phyloP scores from a whole-genome alignment of 2,797 vertebrate genomes.

The Pangasius macronema region DNA sequence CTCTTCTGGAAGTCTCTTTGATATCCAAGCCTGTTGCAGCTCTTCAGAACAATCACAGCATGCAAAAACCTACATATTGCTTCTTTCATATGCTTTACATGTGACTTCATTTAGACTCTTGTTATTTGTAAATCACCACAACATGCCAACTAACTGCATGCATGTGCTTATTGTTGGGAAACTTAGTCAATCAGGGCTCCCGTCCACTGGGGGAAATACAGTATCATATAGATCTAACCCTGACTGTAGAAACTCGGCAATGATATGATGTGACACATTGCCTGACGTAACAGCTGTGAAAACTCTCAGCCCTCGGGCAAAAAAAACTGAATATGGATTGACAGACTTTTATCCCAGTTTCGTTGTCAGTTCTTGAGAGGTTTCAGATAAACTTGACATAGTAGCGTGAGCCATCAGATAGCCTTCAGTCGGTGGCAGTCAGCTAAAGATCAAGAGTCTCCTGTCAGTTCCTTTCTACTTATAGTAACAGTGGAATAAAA shows the following conservation, averaged over 20 bases:
- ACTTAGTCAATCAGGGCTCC: background rate
- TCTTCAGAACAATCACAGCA: background rate
- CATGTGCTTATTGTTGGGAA: background rate
- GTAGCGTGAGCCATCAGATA: constrained; percentile 55
- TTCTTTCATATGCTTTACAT: background rate
- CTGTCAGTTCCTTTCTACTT: constrained; percentile 47
- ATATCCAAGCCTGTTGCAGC: background rate
- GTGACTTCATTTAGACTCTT: background rate
- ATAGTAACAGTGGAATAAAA: constrained; percentile 4
- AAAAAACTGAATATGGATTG: constrained; percentile 10
- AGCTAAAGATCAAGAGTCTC: constrained; percentile 61
- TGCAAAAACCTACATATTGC: background rate
- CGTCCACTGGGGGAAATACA: background rate
- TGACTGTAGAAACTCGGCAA: background rate
- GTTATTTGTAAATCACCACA: background rate
- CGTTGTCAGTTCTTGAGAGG: constrained; percentile 6
- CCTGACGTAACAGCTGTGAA: constrained; percentile 9
- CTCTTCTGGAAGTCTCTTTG: background rate
- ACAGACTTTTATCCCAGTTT: constrained; percentile 10
- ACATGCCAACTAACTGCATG: background rate
- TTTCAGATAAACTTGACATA: constrained; percentile 57
- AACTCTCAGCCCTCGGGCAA: background rate
- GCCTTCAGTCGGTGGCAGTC: constrained; percentile 51
- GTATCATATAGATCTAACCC: background rate
- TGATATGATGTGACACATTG: background rate